A percentile compares a stretch with the other conserved stretches of the same genome.
These are phyloP conservation scores for Parasteatoda lunata DNA, from an alignment of 2,888 invertebrate genomes.

Conservation along the genomic window DNA sequence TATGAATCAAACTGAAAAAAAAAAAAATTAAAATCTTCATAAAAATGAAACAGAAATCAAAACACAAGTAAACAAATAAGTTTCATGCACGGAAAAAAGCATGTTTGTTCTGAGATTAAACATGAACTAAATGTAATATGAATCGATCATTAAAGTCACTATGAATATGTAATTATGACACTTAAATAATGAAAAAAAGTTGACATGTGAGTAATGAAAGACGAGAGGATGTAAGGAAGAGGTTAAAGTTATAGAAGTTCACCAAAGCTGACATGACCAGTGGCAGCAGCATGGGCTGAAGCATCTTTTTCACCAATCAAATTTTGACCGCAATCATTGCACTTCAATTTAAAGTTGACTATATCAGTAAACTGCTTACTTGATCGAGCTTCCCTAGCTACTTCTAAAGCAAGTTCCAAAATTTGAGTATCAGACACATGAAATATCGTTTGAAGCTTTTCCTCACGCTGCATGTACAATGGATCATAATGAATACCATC, in stretches of 20 bases:
- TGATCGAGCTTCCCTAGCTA: conserved; percentile 90
- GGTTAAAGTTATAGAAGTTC: conserved; percentile 72
- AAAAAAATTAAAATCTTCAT: too few species aligned
- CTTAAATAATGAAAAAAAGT: background rate
- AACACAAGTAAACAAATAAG: too few species aligned
- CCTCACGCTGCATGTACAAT: conserved; percentile 86
- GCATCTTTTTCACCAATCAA: conserved; percentile 88
- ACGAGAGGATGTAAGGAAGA: background rate
- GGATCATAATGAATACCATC: conserved; percentile 98
- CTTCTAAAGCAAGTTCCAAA: conserved; percentile 85
- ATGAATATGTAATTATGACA: background rate
- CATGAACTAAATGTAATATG: too few species aligned
- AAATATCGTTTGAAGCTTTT: conserved; percentile 85
- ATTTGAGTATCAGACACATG: conserved; percentile 83
- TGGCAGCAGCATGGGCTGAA: conserved; percentile 87
- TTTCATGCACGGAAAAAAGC: too few species aligned
- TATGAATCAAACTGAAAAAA: too few species aligned
- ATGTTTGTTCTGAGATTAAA: too few species aligned
- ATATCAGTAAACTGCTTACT: conserved; percentile 93
- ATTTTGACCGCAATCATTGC: conserved; percentile 84
- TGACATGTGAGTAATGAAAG: background rate
- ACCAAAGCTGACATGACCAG: conserved; percentile 81
- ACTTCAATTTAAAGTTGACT: conserved; percentile 88
- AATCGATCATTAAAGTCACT: too few species aligned
- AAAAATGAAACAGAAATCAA: too few species aligned